phyloP scores from a whole-genome alignment of 2,113 vertebrate genomes.

The Columba janthina region DNA sequence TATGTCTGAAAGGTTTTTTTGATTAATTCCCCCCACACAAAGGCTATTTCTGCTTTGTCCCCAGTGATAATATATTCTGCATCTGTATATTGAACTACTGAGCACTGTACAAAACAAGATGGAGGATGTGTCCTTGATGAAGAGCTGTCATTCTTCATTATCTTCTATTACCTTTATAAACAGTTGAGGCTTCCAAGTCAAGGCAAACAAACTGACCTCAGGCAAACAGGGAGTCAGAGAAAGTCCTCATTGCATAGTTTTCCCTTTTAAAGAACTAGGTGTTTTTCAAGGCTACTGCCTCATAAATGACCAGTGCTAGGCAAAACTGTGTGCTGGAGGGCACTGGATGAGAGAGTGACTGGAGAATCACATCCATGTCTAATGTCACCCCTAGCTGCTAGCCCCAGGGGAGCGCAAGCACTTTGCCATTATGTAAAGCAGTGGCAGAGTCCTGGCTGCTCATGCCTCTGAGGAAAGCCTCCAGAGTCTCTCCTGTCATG shows the following conservation, averaged over 20 bases:
- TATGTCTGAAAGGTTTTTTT: not conserved
- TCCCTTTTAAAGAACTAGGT: not conserved
- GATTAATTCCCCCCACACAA: not conserved
- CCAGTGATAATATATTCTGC: not conserved
- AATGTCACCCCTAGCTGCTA: not conserved
- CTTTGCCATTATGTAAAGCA: not conserved
- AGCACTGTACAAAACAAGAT: not conserved
- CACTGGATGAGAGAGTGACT: not conserved
- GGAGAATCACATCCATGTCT: not conserved
- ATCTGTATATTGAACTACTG: not conserved
- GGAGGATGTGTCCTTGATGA: not conserved
- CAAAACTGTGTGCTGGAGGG: not conserved
- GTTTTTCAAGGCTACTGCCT: not conserved
- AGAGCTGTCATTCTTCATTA: not conserved
- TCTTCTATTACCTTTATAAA: not conserved
- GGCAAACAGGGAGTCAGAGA: not conserved
- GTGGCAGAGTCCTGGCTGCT: not conserved
- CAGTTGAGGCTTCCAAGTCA: not conserved
- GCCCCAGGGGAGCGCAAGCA: fast-evolving
- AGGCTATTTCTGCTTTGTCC: not conserved
- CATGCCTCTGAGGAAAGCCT: not conserved
- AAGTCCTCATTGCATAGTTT: not conserved
- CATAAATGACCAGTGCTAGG: not conserved
- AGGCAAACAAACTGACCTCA: not conserved
- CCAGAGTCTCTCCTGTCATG: not conserved